Evolutionary conservation across 2,113 vertebrate species (phyloP).

Genomic region (Peromyscus maniculatus): DNA sequence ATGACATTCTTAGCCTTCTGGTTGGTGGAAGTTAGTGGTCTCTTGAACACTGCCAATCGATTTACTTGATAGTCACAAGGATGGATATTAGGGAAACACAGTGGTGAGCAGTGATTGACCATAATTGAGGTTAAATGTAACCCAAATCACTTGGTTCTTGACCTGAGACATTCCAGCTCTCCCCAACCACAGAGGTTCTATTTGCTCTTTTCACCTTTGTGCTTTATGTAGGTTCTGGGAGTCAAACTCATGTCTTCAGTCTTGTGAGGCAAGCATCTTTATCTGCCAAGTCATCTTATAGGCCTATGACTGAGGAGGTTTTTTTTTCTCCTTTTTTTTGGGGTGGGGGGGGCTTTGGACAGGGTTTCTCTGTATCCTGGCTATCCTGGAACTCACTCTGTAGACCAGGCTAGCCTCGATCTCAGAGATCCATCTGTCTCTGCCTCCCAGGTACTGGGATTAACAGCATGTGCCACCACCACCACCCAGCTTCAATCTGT

Average conservation of each 20-base stretch:
- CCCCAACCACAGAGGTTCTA: not conserved
- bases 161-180: not conserved
- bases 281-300: not conserved
- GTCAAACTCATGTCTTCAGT: not conserved
- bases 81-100: not conserved
- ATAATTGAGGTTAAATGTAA: not conserved
- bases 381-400: not conserved
- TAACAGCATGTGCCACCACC: not conserved
- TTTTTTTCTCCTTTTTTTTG: too few species aligned
- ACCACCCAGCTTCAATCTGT: not conserved
- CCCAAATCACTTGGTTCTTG: not conserved
- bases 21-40: not conserved
- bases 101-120: not conserved
- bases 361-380: too few species aligned
- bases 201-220: not conserved
- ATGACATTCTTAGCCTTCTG: not conserved
- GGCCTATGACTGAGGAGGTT: not conserved
- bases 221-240: not conserved
- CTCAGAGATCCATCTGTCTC: not conserved
- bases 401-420: not conserved
- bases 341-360: not conserved
- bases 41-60: not conserved
- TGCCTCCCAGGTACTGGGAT: not conserved
- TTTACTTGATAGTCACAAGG: not conserved
- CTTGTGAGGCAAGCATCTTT: not conserved